Conservation (phyloP, 2,797 vertebrate genomes). For the Peromyscus attwateri region DNA sequence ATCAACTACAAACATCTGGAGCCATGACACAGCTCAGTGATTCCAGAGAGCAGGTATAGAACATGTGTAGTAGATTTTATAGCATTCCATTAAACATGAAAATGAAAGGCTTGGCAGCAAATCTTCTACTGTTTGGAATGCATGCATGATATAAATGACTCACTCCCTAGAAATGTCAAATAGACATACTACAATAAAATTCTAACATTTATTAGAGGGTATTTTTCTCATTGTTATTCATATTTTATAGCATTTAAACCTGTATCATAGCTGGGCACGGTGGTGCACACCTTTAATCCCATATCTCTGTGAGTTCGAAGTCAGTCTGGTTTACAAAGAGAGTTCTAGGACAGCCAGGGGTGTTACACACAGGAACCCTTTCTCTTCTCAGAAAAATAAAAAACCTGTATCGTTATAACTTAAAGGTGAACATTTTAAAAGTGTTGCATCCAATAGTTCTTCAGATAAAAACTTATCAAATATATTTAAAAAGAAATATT, state of each 20-base stretch:
- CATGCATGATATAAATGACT: slow-evolving; percentile 44
- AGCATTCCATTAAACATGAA: slow-evolving; percentile 58
- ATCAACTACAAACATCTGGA: not conserved
- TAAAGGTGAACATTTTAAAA: slow-evolving; percentile 30
- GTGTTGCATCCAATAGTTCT: slow-evolving; percentile 7
- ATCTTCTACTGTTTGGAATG: slow-evolving; percentile 52
- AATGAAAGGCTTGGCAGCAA: slow-evolving; percentile 40
- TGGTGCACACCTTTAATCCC: not conserved
- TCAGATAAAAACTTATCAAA: slow-evolving; percentile 58
- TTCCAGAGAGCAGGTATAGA: slow-evolving; percentile 45
- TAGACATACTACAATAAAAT: slow-evolving; percentile 4
- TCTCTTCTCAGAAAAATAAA: not conserved
- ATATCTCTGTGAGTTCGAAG: not conserved
- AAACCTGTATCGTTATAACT: not conserved
- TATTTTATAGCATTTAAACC: slow-evolving; percentile 64
- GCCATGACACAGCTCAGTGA: not conserved
- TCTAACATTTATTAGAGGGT: slow-evolving; percentile 32
- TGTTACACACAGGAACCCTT: not conserved
- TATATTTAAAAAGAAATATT: slow-evolving; percentile 49
- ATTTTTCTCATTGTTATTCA: slow-evolving; percentile 59
- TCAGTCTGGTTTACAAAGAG: not conserved
- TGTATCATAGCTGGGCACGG: not conserved
- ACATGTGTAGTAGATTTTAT: slow-evolving; percentile 22
- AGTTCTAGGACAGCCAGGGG: not conserved
- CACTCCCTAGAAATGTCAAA: not conserved